These are phyloP conservation scores for Scolopax mira DNA, from an alignment of 2,113 vertebrate species.

Conservation along the genomic window DNA sequence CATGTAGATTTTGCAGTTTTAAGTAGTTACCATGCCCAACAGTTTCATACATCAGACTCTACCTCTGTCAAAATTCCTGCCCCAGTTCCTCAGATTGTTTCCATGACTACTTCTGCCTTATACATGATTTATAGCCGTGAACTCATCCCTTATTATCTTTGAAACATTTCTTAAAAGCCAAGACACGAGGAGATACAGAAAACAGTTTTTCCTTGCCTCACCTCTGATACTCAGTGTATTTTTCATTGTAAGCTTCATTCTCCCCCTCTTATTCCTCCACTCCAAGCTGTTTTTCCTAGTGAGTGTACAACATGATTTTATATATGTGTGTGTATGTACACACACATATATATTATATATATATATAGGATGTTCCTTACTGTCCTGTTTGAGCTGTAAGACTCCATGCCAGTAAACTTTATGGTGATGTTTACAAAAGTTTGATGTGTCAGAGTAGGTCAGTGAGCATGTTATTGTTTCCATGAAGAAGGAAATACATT, in stretches of 20 bases:
- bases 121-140: not conserved
- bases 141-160: not conserved
- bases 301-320: not conserved
- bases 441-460: not conserved
- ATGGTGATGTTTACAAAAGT: not conserved
- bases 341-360: too few relatives aligned
- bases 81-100: not conserved
- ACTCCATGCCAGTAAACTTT: not conserved
- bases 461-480: not conserved
- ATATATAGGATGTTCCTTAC: not conserved
- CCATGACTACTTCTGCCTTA: not conserved
- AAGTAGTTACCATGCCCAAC: not conserved
- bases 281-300: not conserved
- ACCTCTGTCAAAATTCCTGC: not conserved
- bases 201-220: not conserved
- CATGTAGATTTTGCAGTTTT: not conserved
- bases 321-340: not conserved
- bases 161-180: not conserved
- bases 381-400: not conserved
- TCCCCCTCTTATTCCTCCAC: not conserved
- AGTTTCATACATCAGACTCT: not conserved
- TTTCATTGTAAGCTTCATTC: not conserved
- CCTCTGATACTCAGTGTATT: not conserved
- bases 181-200: not conserved
- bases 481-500: not conserved